A percentile compares a stretch with the other conserved stretches of the same genome.
Evolutionary conservation across 2,797 vertebrate genomes (phyloP).

Genomic region (Odontamblyopus rebecca): DNA sequence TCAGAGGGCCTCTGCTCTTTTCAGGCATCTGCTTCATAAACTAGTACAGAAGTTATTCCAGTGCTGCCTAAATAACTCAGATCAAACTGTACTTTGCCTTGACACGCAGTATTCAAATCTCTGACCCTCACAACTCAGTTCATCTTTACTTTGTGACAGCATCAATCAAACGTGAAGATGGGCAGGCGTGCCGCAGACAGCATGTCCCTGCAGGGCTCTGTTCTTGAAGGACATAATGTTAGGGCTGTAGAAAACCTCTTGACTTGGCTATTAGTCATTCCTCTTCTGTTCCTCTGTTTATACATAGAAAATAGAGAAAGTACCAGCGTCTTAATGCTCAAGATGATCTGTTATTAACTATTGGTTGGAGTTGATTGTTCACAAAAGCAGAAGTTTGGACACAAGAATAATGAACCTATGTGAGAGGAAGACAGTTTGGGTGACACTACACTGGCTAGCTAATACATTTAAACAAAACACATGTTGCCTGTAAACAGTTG

Average conservation of each 20-base stretch:
- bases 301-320: constrained; percentile 9
- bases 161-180: constrained; percentile 12
- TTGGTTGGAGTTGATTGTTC: not conserved
- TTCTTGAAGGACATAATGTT: constrained; percentile 40
- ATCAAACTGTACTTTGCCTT: not conserved
- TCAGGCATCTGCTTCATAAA: not conserved
- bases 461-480: too few relatives aligned
- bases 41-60: not conserved
- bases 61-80: not conserved
- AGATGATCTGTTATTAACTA: not conserved
- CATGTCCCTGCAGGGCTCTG: constrained; percentile 23
- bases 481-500: too few relatives aligned
- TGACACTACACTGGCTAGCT: too few relatives aligned
- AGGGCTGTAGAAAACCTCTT: constrained; percentile 39
- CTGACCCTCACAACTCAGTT: constrained; percentile 10
- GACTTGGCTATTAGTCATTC: constrained; percentile 55
- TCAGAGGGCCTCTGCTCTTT: not conserved
- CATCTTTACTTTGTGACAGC: constrained; percentile 16
- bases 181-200: constrained; percentile 22
- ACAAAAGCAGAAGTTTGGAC: not conserved
- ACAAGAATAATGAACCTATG: not conserved
- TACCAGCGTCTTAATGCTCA: not conserved
- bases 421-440: not conserved
- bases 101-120: constrained; percentile 2
- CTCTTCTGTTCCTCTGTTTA: constrained; percentile 24